A percentile compares a stretch with the other conserved stretches of the same genome.
Conservation (phyloP, 2,888 invertebrate species). For the Platycnemis pennipes region DNA sequence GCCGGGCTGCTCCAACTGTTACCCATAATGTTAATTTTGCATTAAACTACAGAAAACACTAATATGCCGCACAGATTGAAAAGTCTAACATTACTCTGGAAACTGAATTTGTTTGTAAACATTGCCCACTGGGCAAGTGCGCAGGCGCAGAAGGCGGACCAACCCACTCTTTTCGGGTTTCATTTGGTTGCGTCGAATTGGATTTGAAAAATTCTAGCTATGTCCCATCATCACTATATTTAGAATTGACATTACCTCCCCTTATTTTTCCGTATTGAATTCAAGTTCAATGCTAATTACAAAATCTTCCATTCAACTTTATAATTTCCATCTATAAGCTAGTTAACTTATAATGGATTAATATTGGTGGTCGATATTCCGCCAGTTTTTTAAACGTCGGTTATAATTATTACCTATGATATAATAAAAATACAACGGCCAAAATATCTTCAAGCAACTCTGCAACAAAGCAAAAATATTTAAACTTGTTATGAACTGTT, state of each 20-base stretch:
- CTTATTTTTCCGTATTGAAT: neutral
- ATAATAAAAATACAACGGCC: no score
- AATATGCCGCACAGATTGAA: neutral
- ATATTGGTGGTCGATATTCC: no score
- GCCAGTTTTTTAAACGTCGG: no score
- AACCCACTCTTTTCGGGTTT: neutral
- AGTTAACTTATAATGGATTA: no score
- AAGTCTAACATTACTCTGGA: neutral
- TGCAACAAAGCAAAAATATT: no score
- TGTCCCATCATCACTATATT: neutral
- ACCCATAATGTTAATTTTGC: conserved; percentile 23
- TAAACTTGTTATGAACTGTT: no score
- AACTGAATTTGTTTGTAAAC: neutral
- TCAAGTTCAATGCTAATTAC: neutral
- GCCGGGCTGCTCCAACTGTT: neutral
- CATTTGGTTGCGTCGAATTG: no score
- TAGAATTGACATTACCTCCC: neutral
- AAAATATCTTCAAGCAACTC: no score
- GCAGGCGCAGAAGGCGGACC: neutral
- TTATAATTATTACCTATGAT: no score
- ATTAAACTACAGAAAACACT: neutral
- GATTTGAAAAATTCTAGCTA: neutral
- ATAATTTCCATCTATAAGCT: neutral
- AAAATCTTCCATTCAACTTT: neutral
- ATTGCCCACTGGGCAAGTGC: neutral